Conservation (phyloP, 1,140 invertebrate species). For the Drosophila equinoxialis region DNA sequence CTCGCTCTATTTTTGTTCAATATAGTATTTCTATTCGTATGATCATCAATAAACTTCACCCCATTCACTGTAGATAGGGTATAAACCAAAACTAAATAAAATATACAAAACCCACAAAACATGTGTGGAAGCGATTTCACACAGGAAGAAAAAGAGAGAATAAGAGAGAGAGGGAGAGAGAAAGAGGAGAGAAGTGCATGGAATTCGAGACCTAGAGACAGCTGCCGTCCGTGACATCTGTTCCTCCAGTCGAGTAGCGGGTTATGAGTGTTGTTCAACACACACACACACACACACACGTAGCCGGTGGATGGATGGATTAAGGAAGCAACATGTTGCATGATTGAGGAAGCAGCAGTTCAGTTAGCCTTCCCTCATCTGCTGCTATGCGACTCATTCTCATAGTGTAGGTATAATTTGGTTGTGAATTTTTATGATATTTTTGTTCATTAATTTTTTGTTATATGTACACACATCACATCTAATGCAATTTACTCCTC, state of each 20-base stretch:
- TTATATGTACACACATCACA: conserved; percentile 13
- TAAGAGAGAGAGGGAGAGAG: background rate
- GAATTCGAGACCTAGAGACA: conserved; percentile 37
- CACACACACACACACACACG: conserved; percentile 6
- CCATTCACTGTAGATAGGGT: background rate
- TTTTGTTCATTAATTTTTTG: conserved; percentile 23
- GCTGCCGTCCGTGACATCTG: conserved; percentile 56
- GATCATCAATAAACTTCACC: conserved; percentile 5
- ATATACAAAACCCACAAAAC: conserved; percentile 4
- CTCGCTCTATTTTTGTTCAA: background rate
- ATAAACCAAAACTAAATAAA: background rate
- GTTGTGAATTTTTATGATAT: conserved; percentile 35
- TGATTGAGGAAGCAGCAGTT: conserved; percentile 65
- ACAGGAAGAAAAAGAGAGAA: background rate
- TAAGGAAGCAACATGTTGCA: conserved; percentile 71
- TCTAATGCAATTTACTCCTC: conserved; percentile 30
- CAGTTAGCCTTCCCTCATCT: conserved; percentile 37
- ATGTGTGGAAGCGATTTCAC: background rate
- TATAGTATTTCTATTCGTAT: background rate
- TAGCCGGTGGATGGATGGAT: conserved; percentile 19
- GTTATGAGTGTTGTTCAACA: conserved; percentile 13
- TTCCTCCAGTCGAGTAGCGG: conserved; percentile 43
- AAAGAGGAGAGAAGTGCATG: conserved; percentile 14
- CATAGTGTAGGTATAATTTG: conserved; percentile 45
- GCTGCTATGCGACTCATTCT: conserved; percentile 21